Evolutionary conservation across 2,888 invertebrate species (phyloP).

Genomic region (Celastrina argiolus): DNA sequence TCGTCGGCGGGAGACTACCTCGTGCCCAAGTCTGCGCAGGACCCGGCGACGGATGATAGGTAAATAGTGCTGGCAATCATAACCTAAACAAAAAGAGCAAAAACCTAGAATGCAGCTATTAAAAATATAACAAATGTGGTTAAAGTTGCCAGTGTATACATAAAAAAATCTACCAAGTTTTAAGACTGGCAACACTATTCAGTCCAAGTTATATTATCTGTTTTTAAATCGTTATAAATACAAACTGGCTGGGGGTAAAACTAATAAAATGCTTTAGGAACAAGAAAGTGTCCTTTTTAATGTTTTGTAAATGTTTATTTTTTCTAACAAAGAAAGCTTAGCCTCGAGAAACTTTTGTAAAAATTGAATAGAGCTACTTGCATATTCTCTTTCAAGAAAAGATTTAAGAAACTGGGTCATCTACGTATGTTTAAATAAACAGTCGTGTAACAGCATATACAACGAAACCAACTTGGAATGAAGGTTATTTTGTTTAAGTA

Average conservation of each 20-base stretch:
- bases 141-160: too few relatives aligned
- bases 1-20: constrained; percentile 71
- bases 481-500: background rate
- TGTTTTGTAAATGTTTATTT: background rate
- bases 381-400: background rate
- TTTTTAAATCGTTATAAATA: too few relatives aligned
- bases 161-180: background rate
- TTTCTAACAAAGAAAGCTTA: background rate
- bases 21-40: constrained; percentile 69
- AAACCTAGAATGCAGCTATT: background rate
- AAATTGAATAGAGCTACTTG: background rate
- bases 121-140: background rate
- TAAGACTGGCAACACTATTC: background rate
- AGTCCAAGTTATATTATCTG: too few relatives aligned
- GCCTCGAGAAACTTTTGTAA: background rate
- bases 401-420: background rate
- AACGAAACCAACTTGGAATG: too few relatives aligned
- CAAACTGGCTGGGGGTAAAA: too few relatives aligned
- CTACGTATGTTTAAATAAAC: background rate
- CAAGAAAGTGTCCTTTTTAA: background rate
- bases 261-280: too few relatives aligned
- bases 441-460: background rate
- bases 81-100: background rate
- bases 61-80: constrained; percentile 51
- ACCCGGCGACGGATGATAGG: constrained; percentile 59